These are phyloP conservation scores for Ophion costatus DNA, from an alignment of 2,888 invertebrate genomes.

Conservation along the genomic window DNA sequence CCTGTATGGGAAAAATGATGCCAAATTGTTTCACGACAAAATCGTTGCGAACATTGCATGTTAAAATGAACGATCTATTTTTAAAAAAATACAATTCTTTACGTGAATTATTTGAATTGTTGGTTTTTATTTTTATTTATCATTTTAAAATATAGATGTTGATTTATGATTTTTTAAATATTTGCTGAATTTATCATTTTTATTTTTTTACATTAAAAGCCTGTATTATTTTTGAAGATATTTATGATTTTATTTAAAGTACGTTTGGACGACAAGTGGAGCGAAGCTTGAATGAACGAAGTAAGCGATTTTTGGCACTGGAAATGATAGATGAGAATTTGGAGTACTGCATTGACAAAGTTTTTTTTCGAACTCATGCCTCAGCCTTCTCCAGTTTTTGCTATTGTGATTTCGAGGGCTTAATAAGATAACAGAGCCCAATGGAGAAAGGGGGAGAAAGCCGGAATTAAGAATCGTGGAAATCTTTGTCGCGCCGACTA, in stretches of 20 bases:
- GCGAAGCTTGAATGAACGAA: background rate
- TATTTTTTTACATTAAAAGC: no score
- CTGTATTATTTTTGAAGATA: no score
- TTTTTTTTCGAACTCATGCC: slow-evolving; percentile 20
- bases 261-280: no score
- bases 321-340: background rate
- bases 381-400: slow-evolving; percentile 54
- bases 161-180: no score
- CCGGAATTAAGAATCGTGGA: slow-evolving; percentile 79
- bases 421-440: slow-evolving; percentile 39
- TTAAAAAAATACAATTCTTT: background rate
- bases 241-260: no score
- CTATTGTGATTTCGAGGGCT: slow-evolving; percentile 29
- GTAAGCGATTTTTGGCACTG: background rate
- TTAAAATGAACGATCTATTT: background rate
- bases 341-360: slow-evolving; percentile 15
- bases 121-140: no score
- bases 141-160: no score
- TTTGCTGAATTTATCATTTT: no score
- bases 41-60: background rate
- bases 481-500: slow-evolving; percentile 70
- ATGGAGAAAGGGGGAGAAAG: slow-evolving; percentile 66
- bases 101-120: background rate
- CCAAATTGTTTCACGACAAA: background rate
- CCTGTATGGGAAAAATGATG: background rate